Evolutionary conservation across 2,113 vertebrate species (phyloP).

Genomic region (Atlantisia rogersi): DNA sequence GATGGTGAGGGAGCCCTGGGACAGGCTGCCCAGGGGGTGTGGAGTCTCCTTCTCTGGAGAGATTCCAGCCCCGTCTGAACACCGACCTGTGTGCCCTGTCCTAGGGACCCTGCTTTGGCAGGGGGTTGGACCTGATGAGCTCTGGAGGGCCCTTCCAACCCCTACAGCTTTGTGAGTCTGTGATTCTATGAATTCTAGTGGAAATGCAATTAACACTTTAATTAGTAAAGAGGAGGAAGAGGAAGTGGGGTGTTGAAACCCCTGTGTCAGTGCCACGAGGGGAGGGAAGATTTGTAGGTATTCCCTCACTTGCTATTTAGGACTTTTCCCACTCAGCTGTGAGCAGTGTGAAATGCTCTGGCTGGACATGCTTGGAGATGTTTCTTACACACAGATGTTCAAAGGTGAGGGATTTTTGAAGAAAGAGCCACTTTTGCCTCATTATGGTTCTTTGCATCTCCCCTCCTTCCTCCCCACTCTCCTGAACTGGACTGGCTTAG

Average conservation of each 20-base stretch:
- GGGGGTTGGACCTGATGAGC: too few species aligned
- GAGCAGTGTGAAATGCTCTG: background rate
- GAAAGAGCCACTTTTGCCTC: background rate
- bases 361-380: background rate
- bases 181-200: too few species aligned
- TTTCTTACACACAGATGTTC: background rate
- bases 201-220: too few species aligned
- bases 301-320: background rate
- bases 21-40: too few species aligned
- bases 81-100: too few species aligned
- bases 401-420: background rate
- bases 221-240: background rate
- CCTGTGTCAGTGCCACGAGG: fast-evolving
- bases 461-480: background rate
- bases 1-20: too few species aligned
- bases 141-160: too few species aligned
- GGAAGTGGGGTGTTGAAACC: background rate
- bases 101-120: too few species aligned
- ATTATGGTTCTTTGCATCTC: background rate
- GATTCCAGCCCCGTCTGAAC: too few species aligned
- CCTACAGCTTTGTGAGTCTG: too few species aligned
- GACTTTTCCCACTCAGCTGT: background rate
- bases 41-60: too few species aligned
- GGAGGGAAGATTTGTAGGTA: background rate
- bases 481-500: background rate